Evolutionary conservation across 2,797 vertebrate species (phyloP), one percentile per base, ranked within the genome.

Genomic region (Pangasius macronema): DNA sequence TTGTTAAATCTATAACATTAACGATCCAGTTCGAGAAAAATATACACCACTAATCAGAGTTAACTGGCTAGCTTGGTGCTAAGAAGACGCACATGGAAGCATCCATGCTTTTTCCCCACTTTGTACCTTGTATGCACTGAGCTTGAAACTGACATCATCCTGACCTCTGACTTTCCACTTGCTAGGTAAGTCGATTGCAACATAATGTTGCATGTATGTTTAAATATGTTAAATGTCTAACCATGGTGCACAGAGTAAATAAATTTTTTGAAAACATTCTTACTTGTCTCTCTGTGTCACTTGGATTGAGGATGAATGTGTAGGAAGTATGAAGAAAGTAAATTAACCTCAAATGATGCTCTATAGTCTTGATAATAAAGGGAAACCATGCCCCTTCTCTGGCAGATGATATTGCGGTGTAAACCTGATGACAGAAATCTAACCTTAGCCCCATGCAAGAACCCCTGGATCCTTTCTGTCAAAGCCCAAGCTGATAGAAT

Each of bases 381-480:
- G 85, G 84, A 89, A 89, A 89, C 89, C 65, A 81, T 90, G 84
- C 79, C 84, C 91, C 93, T 86, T 93, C 55, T 89, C 55, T 76
- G 87, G 57, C 81, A 90, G 85, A 88, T 87, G 90, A 94, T 93
- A 93, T 92, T 91, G 88, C 89, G 89, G 90, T 88, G 91, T 90
- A 88, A 92, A 89, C 76, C 90, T 61, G 80, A 79, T 93, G 89
- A 90, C 87, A 85, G 91, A 88, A 86, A 85, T 85, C 79, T 90
- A 90, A 91, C 86, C 89, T 90, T 85, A 88, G 86, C 89, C 88
- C 87, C 87, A 86, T 90, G 81, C 63, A 83, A 89, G 61, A 85
- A 79, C 76, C 88, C 79, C 90, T 90, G 87, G 51, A 85, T 92
- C 88, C 89, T 87, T 85, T 67, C 55, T 46, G 89, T 85, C 81